Conservation (phyloP, 2,888 invertebrate genomes). For the Tolmerus cingulatus region DNA sequence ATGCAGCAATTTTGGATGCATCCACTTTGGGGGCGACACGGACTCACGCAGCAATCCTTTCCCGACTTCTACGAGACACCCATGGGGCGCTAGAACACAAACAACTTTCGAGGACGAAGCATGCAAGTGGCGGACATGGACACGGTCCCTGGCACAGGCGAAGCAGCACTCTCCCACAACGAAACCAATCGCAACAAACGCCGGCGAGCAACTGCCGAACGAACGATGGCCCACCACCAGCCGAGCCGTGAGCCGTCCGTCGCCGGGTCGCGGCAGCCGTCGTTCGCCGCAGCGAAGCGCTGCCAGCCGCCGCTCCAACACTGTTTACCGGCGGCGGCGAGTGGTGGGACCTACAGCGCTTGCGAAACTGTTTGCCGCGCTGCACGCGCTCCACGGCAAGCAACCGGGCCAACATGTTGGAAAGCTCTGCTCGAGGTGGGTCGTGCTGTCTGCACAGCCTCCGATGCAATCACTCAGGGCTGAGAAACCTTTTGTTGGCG, state of each 20-base stretch:
- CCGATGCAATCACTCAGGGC: not conserved
- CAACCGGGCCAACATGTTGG: not conserved
- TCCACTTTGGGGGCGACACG: not conserved
- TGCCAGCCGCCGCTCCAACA: not conserved
- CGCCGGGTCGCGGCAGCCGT: not conserved
- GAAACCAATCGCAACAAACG: constrained; percentile 9
- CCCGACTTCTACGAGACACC: not conserved
- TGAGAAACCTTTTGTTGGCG: not conserved
- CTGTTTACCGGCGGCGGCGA: not conserved
- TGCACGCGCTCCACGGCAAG: not conserved
- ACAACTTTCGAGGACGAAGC: not conserved
- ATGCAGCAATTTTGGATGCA: not conserved
- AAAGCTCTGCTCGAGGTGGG: not conserved
- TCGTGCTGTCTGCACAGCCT: not conserved
- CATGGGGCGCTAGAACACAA: not conserved
- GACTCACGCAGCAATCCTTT: not conserved
- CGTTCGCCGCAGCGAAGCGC: not conserved
- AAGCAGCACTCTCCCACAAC: not conserved
- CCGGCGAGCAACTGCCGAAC: constrained; percentile 19
- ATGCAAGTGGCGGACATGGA: not conserved
- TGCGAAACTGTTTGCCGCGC: not conserved
- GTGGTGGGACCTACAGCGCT: not conserved
- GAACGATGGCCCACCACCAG: not conserved
- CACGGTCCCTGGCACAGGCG: not conserved
- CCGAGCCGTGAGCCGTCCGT: not conserved